Conservation (phyloP, 2,113 vertebrate genomes). For the Ginglymostoma cirratum region DNA sequence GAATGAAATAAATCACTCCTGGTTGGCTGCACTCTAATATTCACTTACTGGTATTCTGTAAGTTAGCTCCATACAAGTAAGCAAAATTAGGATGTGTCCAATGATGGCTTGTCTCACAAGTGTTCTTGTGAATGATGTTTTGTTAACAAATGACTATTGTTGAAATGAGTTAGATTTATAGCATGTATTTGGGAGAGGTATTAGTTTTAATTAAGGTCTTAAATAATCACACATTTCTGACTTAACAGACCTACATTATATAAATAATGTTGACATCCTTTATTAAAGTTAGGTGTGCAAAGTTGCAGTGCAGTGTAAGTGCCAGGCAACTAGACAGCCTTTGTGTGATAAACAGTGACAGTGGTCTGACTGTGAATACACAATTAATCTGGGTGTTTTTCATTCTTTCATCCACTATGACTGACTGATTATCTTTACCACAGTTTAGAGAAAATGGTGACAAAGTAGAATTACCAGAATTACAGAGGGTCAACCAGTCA, state of each 20-base stretch:
- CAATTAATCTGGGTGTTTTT: background rate
- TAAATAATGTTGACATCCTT: background rate
- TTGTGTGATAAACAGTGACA: background rate
- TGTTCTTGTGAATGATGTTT: background rate
- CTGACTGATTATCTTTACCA: background rate
- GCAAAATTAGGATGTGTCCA: background rate
- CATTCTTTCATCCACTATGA: background rate
- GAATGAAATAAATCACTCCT: background rate
- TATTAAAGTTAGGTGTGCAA: background rate
- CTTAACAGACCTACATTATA: background rate
- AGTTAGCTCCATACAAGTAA: background rate
- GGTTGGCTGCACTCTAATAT: background rate
- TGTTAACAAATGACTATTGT: background rate
- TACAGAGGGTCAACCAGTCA: background rate
- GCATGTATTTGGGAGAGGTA: background rate
- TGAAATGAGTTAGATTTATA: background rate
- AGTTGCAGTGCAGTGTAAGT: background rate
- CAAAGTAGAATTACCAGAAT: background rate
- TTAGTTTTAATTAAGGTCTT: background rate
- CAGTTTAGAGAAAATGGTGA: slow-evolving; percentile 4
- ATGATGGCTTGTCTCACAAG: background rate
- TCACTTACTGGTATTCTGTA: background rate
- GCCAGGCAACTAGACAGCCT: background rate
- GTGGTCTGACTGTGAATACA: background rate
- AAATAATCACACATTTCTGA: background rate